phyloP scores from a whole-genome alignment of 2,113 vertebrate species.

The Heliornis fulica region DNA sequence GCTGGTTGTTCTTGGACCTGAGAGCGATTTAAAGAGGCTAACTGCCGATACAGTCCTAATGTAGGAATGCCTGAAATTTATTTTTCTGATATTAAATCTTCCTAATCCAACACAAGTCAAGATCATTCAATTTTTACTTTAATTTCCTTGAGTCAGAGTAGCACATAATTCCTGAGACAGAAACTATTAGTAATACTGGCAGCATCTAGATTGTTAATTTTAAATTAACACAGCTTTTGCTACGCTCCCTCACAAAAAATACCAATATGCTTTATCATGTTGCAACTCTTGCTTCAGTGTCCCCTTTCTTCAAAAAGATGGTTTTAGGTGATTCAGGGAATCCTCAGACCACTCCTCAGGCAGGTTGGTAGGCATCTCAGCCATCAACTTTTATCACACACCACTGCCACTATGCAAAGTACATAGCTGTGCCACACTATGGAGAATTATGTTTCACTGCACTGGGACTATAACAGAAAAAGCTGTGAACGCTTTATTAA shows the following conservation, averaged over 20 bases:
- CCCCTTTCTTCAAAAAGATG: not conserved
- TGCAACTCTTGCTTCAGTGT: not conserved
- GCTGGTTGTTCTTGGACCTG: not conserved
- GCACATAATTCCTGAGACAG: not conserved
- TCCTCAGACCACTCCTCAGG: slow-evolving; percentile 4
- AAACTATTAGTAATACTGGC: not conserved
- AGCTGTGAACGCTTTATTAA: slow-evolving; percentile 19
- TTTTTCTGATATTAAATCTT: not conserved
- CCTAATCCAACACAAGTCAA: not conserved
- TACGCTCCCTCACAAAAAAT: not conserved
- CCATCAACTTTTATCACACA: not conserved
- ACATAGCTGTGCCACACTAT: slow-evolving; percentile 14
- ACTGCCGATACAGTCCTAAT: not conserved
- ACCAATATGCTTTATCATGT: not conserved
- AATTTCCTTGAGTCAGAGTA: not conserved
- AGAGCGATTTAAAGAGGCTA: not conserved
- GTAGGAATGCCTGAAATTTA: not conserved
- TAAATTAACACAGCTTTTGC: not conserved
- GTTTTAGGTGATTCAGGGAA: not conserved
- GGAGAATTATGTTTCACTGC: slow-evolving; percentile 28
- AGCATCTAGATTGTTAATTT: not conserved
- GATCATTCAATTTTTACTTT: not conserved
- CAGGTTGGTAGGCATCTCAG: slow-evolving; percentile 16
- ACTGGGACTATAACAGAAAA: slow-evolving; percentile 5
- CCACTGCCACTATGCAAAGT: slow-evolving; percentile 41